phyloP scores from a whole-genome alignment of 1,140 invertebrate genomes.

The Lucilia cuprina region DNA sequence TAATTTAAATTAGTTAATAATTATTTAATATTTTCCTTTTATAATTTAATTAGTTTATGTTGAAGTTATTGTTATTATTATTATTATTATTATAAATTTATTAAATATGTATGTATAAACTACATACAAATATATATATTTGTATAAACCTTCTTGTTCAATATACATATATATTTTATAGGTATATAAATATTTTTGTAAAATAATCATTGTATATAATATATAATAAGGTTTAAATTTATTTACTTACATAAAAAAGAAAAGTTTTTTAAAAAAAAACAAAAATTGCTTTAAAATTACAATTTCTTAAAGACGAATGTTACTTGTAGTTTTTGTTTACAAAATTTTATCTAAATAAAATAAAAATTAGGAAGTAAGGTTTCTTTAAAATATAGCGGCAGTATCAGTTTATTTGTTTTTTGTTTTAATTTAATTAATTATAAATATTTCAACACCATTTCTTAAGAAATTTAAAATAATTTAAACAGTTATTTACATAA shows the following conservation, averaged over 20 bases:
- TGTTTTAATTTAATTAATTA: background rate
- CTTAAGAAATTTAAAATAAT: background rate
- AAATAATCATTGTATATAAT: too few species aligned
- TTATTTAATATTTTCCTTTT: background rate
- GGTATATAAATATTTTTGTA: too few species aligned
- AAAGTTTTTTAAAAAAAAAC: background rate
- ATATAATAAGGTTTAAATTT: too few species aligned
- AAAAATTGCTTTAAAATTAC: background rate
- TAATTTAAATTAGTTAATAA: background rate
- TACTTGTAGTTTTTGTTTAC: background rate
- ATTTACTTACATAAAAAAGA: background rate
- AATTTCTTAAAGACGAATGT: background rate
- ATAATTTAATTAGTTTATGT: background rate
- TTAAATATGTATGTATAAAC: background rate
- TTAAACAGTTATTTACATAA: too few species aligned
- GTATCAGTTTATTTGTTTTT: slow-evolving; percentile 18
- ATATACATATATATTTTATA: background rate
- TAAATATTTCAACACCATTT: background rate
- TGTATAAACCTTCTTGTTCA: background rate
- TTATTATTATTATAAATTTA: background rate
- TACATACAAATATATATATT: background rate
- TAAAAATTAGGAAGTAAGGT: background rate
- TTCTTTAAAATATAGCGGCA: slow-evolving; percentile 1
- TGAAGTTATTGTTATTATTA: background rate
- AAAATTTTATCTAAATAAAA: background rate